Percentiles rank a stretch among this genome's conserved stretches.
phyloP scores from a whole-genome alignment of 2,888 invertebrate species.

The Melinopterus prodromus region DNA sequence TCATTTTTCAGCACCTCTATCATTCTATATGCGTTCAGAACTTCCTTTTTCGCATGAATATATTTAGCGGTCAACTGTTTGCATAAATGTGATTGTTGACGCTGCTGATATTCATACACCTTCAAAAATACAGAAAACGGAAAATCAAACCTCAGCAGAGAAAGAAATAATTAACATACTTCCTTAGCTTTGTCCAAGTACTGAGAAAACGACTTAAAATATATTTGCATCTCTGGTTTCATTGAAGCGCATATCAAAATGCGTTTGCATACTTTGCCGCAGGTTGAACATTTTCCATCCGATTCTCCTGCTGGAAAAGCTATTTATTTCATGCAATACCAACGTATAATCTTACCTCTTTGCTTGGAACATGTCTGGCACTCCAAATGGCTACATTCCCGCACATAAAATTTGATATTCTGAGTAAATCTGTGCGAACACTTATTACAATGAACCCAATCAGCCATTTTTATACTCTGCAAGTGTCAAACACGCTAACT shows the following conservation, averaged over 20 bases:
- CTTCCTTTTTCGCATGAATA: constrained; percentile 50
- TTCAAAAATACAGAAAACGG: constrained; percentile 32
- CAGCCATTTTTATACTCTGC: constrained; percentile 32
- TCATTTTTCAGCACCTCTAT: constrained; percentile 47
- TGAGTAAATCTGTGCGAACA: constrained; percentile 48
- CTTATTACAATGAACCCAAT: constrained; percentile 58
- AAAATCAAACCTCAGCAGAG: neutral
- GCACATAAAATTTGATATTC: constrained; percentile 49
- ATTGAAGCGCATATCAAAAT: constrained; percentile 50
- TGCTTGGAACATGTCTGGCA: constrained; percentile 52
- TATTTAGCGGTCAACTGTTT: constrained; percentile 51
- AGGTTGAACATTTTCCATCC: constrained; percentile 49
- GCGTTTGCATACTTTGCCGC: constrained; percentile 46
- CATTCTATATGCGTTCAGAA: constrained; percentile 46
- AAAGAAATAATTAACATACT: constrained; percentile 41
- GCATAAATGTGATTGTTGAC: constrained; percentile 46
- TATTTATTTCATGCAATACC: neutral
- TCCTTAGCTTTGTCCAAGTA: constrained; percentile 48
- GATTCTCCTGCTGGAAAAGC: constrained; percentile 33
- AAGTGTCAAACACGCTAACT: constrained; percentile 6
- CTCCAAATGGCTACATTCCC: constrained; percentile 55
- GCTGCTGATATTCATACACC: constrained; percentile 50
- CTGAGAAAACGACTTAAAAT: constrained; percentile 50
- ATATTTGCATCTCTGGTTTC: constrained; percentile 48
- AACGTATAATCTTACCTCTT: constrained; percentile 45